Conservation (phyloP, 2,888 invertebrate genomes). For the Drosophila testacea region DNA sequence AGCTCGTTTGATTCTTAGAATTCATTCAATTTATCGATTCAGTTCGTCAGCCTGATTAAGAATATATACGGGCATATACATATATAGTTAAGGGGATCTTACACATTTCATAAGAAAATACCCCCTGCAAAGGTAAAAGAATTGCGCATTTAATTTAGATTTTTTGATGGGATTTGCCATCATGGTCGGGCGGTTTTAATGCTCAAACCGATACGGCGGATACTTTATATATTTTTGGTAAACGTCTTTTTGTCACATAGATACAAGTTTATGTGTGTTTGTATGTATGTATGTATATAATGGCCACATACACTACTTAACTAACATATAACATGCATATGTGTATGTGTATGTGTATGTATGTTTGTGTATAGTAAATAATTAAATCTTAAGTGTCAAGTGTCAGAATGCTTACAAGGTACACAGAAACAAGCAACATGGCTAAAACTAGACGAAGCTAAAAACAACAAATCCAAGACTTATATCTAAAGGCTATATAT, state of each 20-base stretch:
- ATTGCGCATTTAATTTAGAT: conserved; percentile 12
- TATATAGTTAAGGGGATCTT: conserved; percentile 3
- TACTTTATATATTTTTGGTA: conserved; percentile 56
- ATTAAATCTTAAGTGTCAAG: conserved; percentile 32
- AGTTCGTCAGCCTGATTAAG: not conserved
- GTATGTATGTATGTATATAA: conserved; percentile 8
- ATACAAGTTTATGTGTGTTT: conserved; percentile 12
- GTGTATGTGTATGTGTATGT: conserved; percentile 1
- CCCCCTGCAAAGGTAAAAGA: not conserved
- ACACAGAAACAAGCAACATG: conserved; percentile 54
- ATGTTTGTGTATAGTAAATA: conserved; percentile 19
- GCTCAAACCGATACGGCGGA: conserved; percentile 31
- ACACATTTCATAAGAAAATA: conserved; percentile 1
- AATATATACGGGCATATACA: not conserved
- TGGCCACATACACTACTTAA: conserved; percentile 21
- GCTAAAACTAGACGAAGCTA: conserved; percentile 31
- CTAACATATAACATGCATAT: not conserved
- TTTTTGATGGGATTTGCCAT: conserved; percentile 20
- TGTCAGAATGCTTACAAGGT: conserved; percentile 37
- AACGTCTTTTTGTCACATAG: conserved; percentile 31
- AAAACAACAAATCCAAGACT: conserved; percentile 6
- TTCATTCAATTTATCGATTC: not conserved
- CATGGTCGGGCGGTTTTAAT: conserved; percentile 20
- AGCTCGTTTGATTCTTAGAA: not conserved
- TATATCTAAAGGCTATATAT: conserved; percentile 2